phyloP scores from a whole-genome alignment of 2,797 vertebrate species.

The Peromyscus attwateri region DNA sequence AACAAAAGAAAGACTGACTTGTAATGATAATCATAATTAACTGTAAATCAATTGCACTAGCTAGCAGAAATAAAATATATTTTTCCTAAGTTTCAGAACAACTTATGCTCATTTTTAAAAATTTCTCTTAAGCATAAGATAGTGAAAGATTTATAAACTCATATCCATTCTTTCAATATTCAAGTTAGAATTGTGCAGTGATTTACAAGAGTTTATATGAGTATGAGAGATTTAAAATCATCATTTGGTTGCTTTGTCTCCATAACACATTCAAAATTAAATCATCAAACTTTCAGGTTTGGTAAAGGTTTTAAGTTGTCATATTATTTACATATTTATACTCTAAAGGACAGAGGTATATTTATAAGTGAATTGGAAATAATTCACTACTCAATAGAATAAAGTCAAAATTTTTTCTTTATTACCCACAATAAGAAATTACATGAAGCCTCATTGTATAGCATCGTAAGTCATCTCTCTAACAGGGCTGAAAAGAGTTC shows the following conservation, averaged over 20 bases:
- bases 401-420: slow-evolving; percentile 35
- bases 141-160: not conserved
- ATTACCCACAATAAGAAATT: slow-evolving; percentile 51
- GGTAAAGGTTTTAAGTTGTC: not conserved
- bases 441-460: slow-evolving; percentile 7
- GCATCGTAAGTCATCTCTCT: not conserved
- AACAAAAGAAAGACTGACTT: not conserved
- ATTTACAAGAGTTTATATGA: not conserved
- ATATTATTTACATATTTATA: not conserved
- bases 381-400: slow-evolving; percentile 10
- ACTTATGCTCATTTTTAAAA: not conserved
- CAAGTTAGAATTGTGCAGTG: not conserved
- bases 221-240: not conserved
- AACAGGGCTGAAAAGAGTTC: slow-evolving; percentile 39
- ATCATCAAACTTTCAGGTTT: not conserved
- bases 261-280: slow-evolving; percentile 26
- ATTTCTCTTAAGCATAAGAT: not conserved
- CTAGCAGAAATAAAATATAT: not conserved
- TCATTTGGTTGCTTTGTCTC: not conserved
- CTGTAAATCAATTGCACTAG: not conserved
- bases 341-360: not conserved
- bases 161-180: not conserved
- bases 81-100: not conserved
- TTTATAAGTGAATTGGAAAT: slow-evolving; percentile 33
- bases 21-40: not conserved